Percentiles rank a stretch among this genome's conserved stretches.
Evolutionary conservation across 2,113 vertebrate genomes (phyloP).

Genomic region (Pachyramphus minor): DNA sequence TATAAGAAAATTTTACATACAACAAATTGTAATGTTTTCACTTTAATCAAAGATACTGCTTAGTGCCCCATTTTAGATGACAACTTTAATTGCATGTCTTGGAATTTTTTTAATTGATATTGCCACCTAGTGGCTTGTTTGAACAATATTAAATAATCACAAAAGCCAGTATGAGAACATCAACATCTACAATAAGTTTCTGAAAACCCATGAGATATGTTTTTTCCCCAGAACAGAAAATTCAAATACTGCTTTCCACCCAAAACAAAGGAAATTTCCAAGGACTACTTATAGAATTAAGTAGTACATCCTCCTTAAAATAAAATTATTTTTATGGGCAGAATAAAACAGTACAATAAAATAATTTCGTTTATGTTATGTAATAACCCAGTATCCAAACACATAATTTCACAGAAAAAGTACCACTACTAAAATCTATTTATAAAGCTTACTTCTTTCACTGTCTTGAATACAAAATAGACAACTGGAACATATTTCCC

Average conservation of each 20-base stretch:
- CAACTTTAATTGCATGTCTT: neutral
- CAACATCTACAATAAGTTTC: neutral
- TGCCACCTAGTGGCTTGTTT: constrained; percentile 55
- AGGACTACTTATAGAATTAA: neutral
- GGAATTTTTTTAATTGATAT: constrained; percentile 30
- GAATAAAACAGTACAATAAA: neutral
- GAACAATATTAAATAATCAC: neutral
- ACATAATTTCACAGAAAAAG: neutral
- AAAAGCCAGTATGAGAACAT: neutral
- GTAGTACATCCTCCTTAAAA: neutral
- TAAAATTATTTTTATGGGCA: neutral
- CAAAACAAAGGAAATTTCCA: neutral
- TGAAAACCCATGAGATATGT: neutral
- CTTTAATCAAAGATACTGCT: neutral
- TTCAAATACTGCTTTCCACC: neutral
- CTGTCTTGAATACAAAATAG: neutral
- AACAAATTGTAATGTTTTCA: neutral
- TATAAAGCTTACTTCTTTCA: neutral
- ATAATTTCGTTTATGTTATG: neutral
- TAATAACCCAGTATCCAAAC: neutral
- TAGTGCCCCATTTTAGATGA: neutral
- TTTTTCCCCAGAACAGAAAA: neutral
- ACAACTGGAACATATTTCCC: neutral
- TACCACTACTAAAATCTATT: neutral
- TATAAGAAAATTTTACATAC: neutral